Evolutionary conservation across 2,888 invertebrate genomes (phyloP).

Genomic region (Ischnura elegans): DNA sequence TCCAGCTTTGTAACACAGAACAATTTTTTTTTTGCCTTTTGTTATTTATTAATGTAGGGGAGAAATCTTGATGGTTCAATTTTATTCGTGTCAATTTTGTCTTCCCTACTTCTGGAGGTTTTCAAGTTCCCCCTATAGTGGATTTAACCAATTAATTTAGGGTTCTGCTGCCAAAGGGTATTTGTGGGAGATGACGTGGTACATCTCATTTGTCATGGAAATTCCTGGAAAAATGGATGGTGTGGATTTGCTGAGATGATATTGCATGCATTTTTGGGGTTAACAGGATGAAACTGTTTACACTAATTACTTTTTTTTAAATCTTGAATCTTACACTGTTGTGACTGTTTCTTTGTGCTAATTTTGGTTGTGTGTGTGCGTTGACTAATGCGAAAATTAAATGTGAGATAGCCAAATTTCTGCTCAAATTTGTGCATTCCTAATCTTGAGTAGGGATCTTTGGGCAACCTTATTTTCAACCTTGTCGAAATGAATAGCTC

Average conservation of each 20-base stretch:
- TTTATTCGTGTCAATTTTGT: too few relatives aligned
- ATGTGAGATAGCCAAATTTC: not conserved
- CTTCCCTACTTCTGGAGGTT: too few relatives aligned
- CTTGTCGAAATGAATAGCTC: not conserved
- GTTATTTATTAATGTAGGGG: too few relatives aligned
- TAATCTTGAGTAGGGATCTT: not conserved
- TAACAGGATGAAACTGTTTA: not conserved
- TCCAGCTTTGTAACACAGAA: too few relatives aligned
- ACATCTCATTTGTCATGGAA: not conserved
- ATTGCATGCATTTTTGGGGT: not conserved
- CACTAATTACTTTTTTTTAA: not conserved
- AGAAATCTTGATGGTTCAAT: too few relatives aligned
- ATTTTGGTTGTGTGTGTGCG: not conserved
- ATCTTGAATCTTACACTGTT: not conserved
- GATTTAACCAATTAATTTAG: too few relatives aligned
- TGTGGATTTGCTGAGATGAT: not conserved
- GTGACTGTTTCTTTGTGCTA: not conserved
- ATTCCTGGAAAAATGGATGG: not conserved
- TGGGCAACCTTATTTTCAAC: not conserved
- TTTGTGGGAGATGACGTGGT: not conserved
- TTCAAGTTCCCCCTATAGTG: too few relatives aligned
- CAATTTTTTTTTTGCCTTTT: too few relatives aligned
- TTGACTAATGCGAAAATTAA: too few relatives aligned
- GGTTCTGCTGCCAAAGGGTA: too few relatives aligned
- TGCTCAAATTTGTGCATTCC: slow-evolving; percentile 24